Conservation (phyloP, 2,797 vertebrate species). For the Gymnoscopelus braueri region DNA sequence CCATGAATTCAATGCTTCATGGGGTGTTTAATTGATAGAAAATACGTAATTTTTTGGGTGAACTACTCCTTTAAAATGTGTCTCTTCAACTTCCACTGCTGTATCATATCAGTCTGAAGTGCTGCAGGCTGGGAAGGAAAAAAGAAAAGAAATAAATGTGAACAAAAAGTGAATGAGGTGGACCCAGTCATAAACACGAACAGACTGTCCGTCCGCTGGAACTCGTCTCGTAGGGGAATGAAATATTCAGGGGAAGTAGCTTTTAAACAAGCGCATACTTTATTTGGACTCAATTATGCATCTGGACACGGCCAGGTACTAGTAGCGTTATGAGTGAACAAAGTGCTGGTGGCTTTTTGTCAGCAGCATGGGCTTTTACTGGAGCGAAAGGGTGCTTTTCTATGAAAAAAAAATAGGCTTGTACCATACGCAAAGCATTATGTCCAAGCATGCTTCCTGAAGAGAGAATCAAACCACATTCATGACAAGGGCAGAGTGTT, state of each 20-base stretch:
- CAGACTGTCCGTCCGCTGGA: constrained; percentile 14
- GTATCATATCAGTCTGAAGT: constrained; percentile 15
- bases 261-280: constrained; percentile 60
- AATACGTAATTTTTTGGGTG: too few relatives aligned
- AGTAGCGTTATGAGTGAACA: constrained; percentile 40
- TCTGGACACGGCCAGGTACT: constrained; percentile 57
- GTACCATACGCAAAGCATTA: constrained; percentile 26
- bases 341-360: constrained; percentile 41
- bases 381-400: constrained; percentile 20
- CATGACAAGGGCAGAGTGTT: constrained; percentile 31
- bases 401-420: background rate
- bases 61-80: background rate
- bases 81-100: background rate
- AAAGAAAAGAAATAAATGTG: background rate
- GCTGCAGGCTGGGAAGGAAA: constrained; percentile 12
- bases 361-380: constrained; percentile 24
- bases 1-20: too few relatives aligned
- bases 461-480: constrained; percentile 36
- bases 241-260: constrained; percentile 72
- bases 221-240: constrained; percentile 52
- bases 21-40: too few relatives aligned
- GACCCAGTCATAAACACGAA: constrained; percentile 14
- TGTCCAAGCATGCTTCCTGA: constrained; percentile 47
- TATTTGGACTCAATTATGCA: constrained; percentile 71
- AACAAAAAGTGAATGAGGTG: background rate